Base-by-base conservation (phyloP, 1,140 invertebrate species). In the Babylonia areolata region DNA sequence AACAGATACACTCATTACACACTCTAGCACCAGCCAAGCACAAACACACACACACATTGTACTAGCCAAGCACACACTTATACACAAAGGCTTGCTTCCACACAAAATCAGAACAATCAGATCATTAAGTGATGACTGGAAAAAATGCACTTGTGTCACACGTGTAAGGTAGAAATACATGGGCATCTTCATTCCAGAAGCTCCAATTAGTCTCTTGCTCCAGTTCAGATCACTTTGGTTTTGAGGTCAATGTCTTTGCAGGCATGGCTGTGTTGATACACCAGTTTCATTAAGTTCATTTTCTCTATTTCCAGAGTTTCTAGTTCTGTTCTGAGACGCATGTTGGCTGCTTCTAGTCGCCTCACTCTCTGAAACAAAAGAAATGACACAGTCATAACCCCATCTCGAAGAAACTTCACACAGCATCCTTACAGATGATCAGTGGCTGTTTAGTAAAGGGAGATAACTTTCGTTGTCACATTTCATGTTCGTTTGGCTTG, bases 351-450 rank as follows among this genome's bases (percentile, higher is more conserved):
- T 37, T 84, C 82, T 33, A 84, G 39, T 11, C 40, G 37, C 23
- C 69, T 84, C 39, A 84, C 64, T 58, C 69, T 73, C 82, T 84
- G 82, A 31, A 84, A 84, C 35, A 77, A 64, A 64, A 64, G 58
- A 64, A 64, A 64, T 28, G 12, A 28, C 12, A n/a, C n/a, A n/a
- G n/a, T n/a, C n/a, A n/a, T n/a, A n/a, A n/a, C n/a, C n/a, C n/a
- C n/a, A n/a, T n/a, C n/a, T n/a, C n/a, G n/a, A n/a, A n/a, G n/a
- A n/a, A n/a, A n/a, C n/a, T n/a, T n/a, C n/a, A n/a, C n/a, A n/a
- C n/a, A n/a, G n/a, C n/a, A n/a, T n/a, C n/a, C n/a, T n/a, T n/a
- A n/a, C n/a, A n/a, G n/a, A n/a, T n/a, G n/a, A n/a, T n/a, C n/a
- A n/a, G n/a, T n/a, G n/a, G n/a, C n/a, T n/a, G n/a, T n/a, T n/a